Evolutionary conservation across 2,888 invertebrate species (phyloP).

Genomic region (Andrena praecox): DNA sequence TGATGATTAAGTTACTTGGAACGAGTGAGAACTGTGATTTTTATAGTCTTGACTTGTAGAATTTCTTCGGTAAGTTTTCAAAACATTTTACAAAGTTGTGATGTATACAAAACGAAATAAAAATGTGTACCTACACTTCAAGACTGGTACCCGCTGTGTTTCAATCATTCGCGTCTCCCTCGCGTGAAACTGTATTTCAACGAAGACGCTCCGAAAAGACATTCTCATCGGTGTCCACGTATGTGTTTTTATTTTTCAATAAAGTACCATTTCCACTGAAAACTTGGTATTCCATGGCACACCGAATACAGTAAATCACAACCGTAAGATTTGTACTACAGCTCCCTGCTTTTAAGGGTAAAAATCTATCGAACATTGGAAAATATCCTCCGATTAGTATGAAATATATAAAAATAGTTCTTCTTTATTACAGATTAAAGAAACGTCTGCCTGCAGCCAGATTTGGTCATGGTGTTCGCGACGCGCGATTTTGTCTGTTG

Average conservation of each 20-base stretch:
- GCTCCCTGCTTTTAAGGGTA: neutral
- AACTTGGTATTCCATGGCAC: slow-evolving; percentile 16
- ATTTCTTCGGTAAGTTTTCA: slow-evolving; percentile 72
- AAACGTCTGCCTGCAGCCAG: slow-evolving; percentile 75
- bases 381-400: neutral
- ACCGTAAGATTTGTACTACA: slow-evolving; percentile 22
- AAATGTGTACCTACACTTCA: slow-evolving; percentile 79
- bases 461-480: slow-evolving; percentile 61
- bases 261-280: neutral
- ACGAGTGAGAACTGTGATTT: slow-evolving; percentile 75
- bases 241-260: slow-evolving; percentile 7
- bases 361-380: slow-evolving; percentile 4
- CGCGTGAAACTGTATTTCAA: neutral
- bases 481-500: slow-evolving; percentile 79
- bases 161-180: slow-evolving; percentile 22
- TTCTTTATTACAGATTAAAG: slow-evolving; percentile 62
- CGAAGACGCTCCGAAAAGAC: neutral
- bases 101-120: slow-evolving; percentile 71
- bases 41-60: slow-evolving; percentile 75
- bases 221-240: slow-evolving; percentile 17
- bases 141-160: slow-evolving; percentile 79
- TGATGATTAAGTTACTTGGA: slow-evolving; percentile 72
- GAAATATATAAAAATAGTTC: slow-evolving; percentile 49
- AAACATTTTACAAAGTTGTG: slow-evolving; percentile 73
- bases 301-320: slow-evolving; percentile 10